phyloP scores from a whole-genome alignment of 1,140 invertebrate species.

The Drosophila guanche region DNA sequence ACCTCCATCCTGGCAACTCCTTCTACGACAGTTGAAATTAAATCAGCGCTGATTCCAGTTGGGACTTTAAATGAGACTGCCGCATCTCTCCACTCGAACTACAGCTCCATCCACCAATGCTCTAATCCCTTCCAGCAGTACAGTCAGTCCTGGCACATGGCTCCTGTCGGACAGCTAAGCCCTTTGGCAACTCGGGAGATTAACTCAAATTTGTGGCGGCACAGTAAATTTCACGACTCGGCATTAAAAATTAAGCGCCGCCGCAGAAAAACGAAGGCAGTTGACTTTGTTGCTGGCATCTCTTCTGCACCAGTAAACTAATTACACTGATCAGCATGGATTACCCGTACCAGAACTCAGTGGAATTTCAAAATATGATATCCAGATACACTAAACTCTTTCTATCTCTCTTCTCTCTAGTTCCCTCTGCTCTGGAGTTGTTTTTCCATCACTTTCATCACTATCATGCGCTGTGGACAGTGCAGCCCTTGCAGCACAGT shows the following conservation, averaged over 20 bases:
- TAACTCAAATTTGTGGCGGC: conserved; percentile 77
- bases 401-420: too few species aligned
- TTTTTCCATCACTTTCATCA: background rate
- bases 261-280: conserved; percentile 56
- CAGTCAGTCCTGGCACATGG: conserved; percentile 36
- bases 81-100: conserved; percentile 2
- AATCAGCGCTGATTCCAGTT: conserved; percentile 65
- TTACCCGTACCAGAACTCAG: background rate
- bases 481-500: conserved; percentile 25
- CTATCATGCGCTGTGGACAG: background rate
- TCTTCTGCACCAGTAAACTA: conserved; percentile 22
- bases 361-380: background rate
- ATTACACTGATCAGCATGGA: conserved; percentile 56
- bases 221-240: conserved; percentile 70
- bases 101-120: conserved; percentile 12
- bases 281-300: conserved; percentile 39
- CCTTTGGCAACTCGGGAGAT: conserved; percentile 57
- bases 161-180: conserved; percentile 37
- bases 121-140: conserved; percentile 31
- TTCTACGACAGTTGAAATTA: conserved; percentile 56
- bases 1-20: conserved; percentile 36
- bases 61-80: conserved; percentile 60
- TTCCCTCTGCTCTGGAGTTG: too few species aligned
- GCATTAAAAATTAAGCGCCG: conserved; percentile 76
- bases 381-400: too few species aligned